phyloP scores from a whole-genome alignment of 2,113 vertebrate species.

The Mola mola region DNA sequence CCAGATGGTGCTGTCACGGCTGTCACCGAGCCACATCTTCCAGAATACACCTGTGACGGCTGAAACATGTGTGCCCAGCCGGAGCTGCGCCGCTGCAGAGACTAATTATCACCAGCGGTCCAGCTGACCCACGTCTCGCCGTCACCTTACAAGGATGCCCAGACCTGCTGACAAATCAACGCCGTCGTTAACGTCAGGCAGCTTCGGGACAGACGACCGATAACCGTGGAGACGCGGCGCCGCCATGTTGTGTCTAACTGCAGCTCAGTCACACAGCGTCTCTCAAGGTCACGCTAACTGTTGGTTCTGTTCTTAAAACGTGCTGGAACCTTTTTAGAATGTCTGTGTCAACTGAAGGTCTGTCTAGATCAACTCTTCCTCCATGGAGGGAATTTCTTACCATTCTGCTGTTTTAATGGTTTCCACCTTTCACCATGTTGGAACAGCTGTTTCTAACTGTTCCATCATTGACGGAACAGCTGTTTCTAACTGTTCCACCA shows the following conservation, averaged over 20 bases:
- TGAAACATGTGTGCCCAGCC: constrained; percentile 82
- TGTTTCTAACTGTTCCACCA: neutral
- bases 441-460: neutral
- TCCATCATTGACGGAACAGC: neutral
- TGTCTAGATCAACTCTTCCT: no score
- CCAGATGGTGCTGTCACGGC: constrained; percentile 83
- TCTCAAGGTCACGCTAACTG: neutral
- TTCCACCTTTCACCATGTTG: neutral
- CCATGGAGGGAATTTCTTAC: neutral
- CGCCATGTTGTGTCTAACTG: neutral
- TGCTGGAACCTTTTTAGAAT: no score
- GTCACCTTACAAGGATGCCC: constrained; percentile 67
- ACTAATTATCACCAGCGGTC: constrained; percentile 82
- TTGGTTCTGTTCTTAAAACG: neutral
- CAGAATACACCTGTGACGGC: constrained; percentile 85
- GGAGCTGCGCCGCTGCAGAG: constrained; percentile 70
- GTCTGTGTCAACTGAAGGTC: no score
- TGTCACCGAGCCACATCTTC: constrained; percentile 79
- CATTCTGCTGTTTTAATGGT: neutral
- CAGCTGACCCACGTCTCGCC: constrained; percentile 49
- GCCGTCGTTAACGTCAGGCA: constrained; percentile 43
- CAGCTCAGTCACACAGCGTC: neutral
- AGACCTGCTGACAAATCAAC: constrained; percentile 57
- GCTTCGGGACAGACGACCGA: neutral
- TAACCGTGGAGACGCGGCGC: constrained; percentile 37